A percentile compares a stretch with the other conserved stretches of the same genome.
Evolutionary conservation across 2,888 invertebrate genomes (phyloP).

Genomic region (Apamea sordens): DNA sequence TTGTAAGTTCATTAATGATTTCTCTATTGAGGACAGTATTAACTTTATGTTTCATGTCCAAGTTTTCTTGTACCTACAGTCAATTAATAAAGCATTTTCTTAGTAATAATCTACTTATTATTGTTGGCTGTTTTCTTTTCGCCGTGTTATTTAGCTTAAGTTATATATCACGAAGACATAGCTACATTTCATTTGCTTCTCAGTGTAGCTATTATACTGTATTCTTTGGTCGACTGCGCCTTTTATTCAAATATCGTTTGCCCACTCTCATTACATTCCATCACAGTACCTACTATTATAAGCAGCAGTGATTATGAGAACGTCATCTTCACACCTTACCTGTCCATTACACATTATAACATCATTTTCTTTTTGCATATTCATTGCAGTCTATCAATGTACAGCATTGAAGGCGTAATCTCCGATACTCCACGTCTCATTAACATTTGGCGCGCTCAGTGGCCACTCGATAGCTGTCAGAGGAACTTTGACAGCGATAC

Average conservation of each 20-base stretch:
- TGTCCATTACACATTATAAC: conserved; percentile 61
- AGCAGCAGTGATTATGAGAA: conserved; percentile 27
- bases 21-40: conserved; percentile 11
- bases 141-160: conserved; percentile 18
- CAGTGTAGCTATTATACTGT: background rate
- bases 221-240: background rate
- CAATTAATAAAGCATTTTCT: conserved; percentile 21
- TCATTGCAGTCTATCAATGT: conserved; percentile 68
- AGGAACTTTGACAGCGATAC: conserved; percentile 82
- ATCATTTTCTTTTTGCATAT: conserved; percentile 66
- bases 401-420: conserved; percentile 61
- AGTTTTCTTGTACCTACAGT: conserved; percentile 6
- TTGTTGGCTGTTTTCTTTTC: conserved; percentile 20
- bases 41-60: conserved; percentile 18
- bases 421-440: conserved; percentile 67
- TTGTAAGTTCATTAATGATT: conserved; percentile 35
- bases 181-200: conserved; percentile 10
- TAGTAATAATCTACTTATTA: background rate
- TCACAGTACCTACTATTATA: conserved; percentile 6
- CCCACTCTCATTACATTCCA: conserved; percentile 5
- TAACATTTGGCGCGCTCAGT: conserved; percentile 74
- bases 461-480: conserved; percentile 80
- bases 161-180: conserved; percentile 16
- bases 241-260: conserved; percentile 17
- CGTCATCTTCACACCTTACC: conserved; percentile 47